phyloP scores from a whole-genome alignment of 2,113 vertebrate genomes.

The Miniopterus natalensis region DNA sequence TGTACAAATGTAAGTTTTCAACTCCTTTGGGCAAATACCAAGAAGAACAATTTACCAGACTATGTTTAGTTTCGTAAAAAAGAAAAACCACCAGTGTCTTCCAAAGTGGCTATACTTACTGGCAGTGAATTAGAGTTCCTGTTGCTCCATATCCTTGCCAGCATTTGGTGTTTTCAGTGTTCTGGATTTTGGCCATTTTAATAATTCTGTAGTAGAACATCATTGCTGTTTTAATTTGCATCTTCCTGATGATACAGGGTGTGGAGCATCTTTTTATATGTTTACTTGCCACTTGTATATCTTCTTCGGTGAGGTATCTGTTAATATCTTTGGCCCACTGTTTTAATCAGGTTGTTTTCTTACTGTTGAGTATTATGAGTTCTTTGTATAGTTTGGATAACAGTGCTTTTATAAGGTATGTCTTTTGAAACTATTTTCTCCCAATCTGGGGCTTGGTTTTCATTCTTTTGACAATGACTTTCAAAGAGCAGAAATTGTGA shows the following conservation, averaged over 20 bases:
- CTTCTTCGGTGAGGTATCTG: conserved; percentile 10
- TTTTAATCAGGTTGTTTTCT: conserved; percentile 1
- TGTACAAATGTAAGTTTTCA: not conserved
- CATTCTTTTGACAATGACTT: not conserved
- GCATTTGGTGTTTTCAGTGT: not conserved
- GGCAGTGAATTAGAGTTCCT: not conserved
- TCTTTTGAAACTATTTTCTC: conserved; percentile 32
- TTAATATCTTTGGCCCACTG: not conserved
- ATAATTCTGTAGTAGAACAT: not conserved
- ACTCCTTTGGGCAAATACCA: not conserved
- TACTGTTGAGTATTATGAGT: not conserved
- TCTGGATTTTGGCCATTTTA: not conserved
- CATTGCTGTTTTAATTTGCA: not conserved
- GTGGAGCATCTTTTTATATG: not conserved
- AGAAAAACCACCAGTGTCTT: not conserved
- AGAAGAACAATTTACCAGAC: not conserved
- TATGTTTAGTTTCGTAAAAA: not conserved
- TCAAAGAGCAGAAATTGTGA: not conserved
- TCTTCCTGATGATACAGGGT: not conserved
- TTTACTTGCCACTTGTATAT: not conserved
- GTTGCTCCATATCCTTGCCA: not conserved
- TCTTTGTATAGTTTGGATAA: not conserved
- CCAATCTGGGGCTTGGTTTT: not conserved
- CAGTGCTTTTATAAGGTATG: conserved; percentile 6
- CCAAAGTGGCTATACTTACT: not conserved